Conservation (phyloP, 2,797 vertebrate species). For the Dallia pectoralis region DNA sequence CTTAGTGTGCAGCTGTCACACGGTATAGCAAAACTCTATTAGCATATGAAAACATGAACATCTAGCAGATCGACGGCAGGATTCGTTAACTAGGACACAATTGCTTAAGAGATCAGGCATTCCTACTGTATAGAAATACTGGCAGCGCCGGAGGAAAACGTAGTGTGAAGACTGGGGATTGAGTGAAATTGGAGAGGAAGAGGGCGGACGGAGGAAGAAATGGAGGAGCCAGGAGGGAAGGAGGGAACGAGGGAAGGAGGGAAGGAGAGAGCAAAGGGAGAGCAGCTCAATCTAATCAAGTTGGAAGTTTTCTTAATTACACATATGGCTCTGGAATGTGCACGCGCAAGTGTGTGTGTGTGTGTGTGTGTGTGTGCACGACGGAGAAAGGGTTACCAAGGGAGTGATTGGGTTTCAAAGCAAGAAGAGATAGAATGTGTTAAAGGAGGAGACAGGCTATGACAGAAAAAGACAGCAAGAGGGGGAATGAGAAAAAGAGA, state of each 20-base stretch:
- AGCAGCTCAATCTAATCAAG: slow-evolving; percentile 45
- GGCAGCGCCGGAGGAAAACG: slow-evolving; percentile 11
- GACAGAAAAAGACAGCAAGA: slow-evolving; percentile 14
- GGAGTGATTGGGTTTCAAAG: slow-evolving; percentile 10
- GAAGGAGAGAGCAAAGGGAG: slow-evolving; percentile 25
- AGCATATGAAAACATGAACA: slow-evolving; percentile 13
- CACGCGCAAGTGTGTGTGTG: slow-evolving; percentile 15
- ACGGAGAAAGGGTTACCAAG: not conserved
- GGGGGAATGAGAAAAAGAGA: not conserved
- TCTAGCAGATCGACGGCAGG: slow-evolving; percentile 27
- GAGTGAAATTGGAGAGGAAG: slow-evolving; percentile 13
- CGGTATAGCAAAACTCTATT: not conserved
- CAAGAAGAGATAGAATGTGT: slow-evolving; percentile 32
- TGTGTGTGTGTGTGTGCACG: slow-evolving; percentile 14
- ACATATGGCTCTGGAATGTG: slow-evolving; percentile 41
- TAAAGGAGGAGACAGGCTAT: slow-evolving; percentile 30
- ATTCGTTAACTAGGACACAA: slow-evolving; percentile 28
- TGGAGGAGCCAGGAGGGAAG: slow-evolving; percentile 21
- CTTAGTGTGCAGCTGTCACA: slow-evolving; percentile 7
- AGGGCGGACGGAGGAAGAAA: slow-evolving; percentile 25
- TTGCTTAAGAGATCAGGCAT: slow-evolving; percentile 9
- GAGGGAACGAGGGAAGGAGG: slow-evolving; percentile 24
- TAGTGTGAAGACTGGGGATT: not conserved
- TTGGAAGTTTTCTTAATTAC: slow-evolving; percentile 54
- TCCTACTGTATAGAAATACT: not conserved